Conservation (phyloP, 1,140 invertebrate genomes). For the Drosophila bipectinata region DNA sequence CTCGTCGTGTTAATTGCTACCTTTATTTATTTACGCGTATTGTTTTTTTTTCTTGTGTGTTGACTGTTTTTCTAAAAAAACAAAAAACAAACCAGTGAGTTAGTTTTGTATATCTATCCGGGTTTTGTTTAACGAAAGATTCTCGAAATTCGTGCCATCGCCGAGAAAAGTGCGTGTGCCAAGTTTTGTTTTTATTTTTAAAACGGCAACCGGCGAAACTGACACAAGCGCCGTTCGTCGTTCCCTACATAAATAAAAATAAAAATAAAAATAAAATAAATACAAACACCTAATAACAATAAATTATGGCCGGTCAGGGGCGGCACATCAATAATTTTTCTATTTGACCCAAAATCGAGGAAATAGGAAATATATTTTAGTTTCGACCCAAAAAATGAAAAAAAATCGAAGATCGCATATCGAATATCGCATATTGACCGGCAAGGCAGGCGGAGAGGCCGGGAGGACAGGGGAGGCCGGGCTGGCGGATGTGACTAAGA, state of each 20-base stretch:
- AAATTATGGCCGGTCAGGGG: conserved; percentile 23
- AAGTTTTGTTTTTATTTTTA: conserved; percentile 56
- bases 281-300: conserved; percentile 33
- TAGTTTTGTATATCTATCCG: background rate
- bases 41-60: background rate
- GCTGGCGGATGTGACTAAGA: conserved; percentile 38
- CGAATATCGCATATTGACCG: conserved; percentile 6
- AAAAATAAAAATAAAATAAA: conserved; percentile 2
- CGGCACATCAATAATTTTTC: conserved; percentile 20
- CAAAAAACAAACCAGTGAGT: background rate
- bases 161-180: conserved; percentile 43
- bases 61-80: background rate
- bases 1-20: background rate
- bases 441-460: background rate
- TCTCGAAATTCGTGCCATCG: background rate
- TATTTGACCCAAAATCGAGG: conserved; percentile 18
- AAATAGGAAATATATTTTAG: background rate
- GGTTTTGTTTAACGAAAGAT: background rate
- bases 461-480: background rate
- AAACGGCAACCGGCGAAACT: conserved; percentile 45
- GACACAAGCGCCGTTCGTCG: conserved; percentile 7
- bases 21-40: background rate
- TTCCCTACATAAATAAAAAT: background rate
- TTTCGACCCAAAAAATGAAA: conserved; percentile 1
- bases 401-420: conserved; percentile 5